Conservation (phyloP, 2,797 vertebrate species). For the Prunella strophiata region DNA sequence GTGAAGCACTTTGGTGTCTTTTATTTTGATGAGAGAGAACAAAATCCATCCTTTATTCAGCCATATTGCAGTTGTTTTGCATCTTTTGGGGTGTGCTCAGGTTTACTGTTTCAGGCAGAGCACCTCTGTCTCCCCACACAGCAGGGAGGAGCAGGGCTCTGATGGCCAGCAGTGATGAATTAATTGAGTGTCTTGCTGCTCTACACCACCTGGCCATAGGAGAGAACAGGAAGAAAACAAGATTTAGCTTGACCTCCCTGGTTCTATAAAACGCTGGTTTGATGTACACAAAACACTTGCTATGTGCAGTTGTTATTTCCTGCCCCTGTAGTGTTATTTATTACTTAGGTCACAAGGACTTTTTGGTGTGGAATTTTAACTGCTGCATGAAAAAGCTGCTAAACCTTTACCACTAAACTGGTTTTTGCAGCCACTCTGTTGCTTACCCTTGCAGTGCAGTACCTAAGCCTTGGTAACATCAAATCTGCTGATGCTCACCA, state of each 20-base stretch:
- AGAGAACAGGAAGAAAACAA: background rate
- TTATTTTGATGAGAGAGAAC: background rate
- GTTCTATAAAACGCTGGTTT: background rate
- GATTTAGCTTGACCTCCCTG: background rate
- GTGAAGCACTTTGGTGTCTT: background rate
- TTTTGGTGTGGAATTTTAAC: background rate
- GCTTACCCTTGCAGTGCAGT: background rate
- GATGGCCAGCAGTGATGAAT: background rate
- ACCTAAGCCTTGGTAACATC: background rate
- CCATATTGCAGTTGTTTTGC: background rate
- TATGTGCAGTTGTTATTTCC: background rate
- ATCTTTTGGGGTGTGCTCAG: background rate
- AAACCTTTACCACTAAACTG: background rate
- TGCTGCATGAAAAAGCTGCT: background rate
- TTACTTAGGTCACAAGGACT: background rate
- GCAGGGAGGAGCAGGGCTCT: background rate
- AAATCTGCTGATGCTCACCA: background rate
- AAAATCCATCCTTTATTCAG: background rate
- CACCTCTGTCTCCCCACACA: background rate
- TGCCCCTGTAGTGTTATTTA: background rate
- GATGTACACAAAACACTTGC: background rate
- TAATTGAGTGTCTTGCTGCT: background rate
- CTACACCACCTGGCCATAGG: background rate
- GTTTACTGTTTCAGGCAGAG: rapidly evolving
- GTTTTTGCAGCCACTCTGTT: background rate